Conservation (phyloP, 1,140 invertebrate species). For the Pogonomyrmex californicus region DNA sequence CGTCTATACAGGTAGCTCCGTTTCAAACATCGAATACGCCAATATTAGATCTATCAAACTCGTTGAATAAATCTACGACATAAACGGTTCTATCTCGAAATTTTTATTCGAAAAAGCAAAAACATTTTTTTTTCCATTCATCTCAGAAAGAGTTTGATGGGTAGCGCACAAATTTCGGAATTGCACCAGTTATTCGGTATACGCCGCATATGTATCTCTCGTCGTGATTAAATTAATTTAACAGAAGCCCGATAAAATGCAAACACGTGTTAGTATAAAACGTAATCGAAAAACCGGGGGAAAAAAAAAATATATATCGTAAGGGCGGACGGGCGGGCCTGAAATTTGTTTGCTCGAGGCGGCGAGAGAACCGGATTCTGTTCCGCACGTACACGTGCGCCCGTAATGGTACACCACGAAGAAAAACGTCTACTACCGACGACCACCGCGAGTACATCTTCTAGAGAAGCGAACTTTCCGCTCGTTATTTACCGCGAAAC, state of each 20-base stretch:
- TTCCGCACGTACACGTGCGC: background rate
- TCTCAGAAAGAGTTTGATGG: background rate
- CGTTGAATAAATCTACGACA: background rate
- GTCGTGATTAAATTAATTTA: constrained; percentile 46
- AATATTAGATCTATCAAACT: background rate
- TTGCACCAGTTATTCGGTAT: constrained; percentile 2
- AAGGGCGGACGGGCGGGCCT: background rate
- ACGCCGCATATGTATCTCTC: background rate
- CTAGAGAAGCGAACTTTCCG: constrained; percentile 71
- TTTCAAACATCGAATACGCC: background rate
- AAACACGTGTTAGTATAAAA: constrained; percentile 12
- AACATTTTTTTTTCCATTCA: background rate
- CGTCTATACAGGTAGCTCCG: background rate
- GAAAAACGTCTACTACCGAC: constrained; percentile 58
- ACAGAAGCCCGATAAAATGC: constrained; percentile 34
- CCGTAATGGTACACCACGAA: constrained; percentile 28
- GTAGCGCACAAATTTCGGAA: background rate
- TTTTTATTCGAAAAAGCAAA: background rate
- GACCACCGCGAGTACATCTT: constrained; percentile 62
- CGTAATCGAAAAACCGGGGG: constrained; percentile 28
- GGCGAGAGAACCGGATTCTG: background rate
- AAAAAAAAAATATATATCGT: constrained; percentile 29
- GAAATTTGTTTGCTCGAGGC: constrained; percentile 56
- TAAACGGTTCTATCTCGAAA: background rate
- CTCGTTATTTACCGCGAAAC: constrained; percentile 80